These are phyloP conservation scores for Ephestia elutella DNA, from an alignment of 1,140 invertebrate species.

Conservation along the genomic window DNA sequence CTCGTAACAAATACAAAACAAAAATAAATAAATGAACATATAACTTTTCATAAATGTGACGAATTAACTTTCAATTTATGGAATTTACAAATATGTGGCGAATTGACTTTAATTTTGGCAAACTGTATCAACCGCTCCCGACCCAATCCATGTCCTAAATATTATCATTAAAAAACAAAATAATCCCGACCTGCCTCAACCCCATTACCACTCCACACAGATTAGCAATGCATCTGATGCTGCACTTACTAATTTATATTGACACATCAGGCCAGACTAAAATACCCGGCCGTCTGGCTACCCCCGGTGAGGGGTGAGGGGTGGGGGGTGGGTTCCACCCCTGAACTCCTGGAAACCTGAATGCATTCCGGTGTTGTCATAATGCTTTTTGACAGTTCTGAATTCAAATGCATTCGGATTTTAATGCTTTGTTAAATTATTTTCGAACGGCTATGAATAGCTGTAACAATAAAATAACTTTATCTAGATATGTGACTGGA, in stretches of 20 bases:
- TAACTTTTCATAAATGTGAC: too few relatives aligned
- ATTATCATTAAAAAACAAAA: not conserved
- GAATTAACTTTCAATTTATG: too few relatives aligned
- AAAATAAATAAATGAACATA: too few relatives aligned
- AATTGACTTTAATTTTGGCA: too few relatives aligned
- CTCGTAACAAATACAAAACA: too few relatives aligned
- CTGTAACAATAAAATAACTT: too few relatives aligned
- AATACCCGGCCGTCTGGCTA: slow-evolving; percentile 57
- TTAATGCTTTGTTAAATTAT: not conserved
- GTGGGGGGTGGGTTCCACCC: slow-evolving; percentile 23
- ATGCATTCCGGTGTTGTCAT: slow-evolving; percentile 45
- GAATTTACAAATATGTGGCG: too few relatives aligned
- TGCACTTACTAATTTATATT: slow-evolving; percentile 67
- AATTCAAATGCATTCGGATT: slow-evolving; percentile 4
- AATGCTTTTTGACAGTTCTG: slow-evolving; percentile 53
- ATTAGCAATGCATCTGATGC: slow-evolving; percentile 40
- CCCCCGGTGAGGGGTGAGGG: slow-evolving; percentile 23
- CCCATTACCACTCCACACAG: not conserved
- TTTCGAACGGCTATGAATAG: not conserved
- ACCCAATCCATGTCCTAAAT: not conserved
- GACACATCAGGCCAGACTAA: slow-evolving; percentile 67
- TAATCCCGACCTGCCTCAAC: slow-evolving; percentile 22
- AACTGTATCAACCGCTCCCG: too few relatives aligned
- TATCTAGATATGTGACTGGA: too few relatives aligned
- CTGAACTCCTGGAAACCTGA: slow-evolving; percentile 22